These are phyloP conservation scores for Apteryx mantelli DNA, from an alignment of 2,113 vertebrate species.

Conservation along the genomic window DNA sequence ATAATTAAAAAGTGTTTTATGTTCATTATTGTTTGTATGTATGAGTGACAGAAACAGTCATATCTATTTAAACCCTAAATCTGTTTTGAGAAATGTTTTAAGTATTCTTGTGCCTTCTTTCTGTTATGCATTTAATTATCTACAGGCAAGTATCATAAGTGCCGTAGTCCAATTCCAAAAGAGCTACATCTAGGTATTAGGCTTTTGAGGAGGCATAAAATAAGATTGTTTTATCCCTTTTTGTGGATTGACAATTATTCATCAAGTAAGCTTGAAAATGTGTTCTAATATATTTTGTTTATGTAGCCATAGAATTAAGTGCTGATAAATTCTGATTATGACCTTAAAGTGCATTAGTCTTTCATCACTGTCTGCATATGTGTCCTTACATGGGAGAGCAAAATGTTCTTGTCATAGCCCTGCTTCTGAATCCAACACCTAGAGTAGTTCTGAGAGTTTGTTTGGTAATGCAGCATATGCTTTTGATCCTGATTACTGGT, in stretches of 20 bases:
- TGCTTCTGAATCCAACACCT: not conserved
- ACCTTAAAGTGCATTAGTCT: not conserved
- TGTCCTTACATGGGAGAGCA: not conserved
- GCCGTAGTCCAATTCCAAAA: not conserved
- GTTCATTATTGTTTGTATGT: not conserved
- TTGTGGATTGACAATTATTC: not conserved
- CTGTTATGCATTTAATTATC: not conserved
- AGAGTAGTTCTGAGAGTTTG: not conserved
- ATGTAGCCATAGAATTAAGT: slow-evolving; percentile 19
- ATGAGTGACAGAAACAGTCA: not conserved
- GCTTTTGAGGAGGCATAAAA: not conserved
- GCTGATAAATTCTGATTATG: not conserved
- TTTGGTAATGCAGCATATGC: not conserved
- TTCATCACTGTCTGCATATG: not conserved
- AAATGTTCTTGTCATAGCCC: not conserved
- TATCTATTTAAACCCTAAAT: not conserved
- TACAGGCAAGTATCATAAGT: not conserved
- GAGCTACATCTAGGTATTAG: not conserved
- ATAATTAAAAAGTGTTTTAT: slow-evolving; percentile 5
- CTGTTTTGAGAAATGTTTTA: not conserved
- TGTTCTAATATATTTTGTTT: slow-evolving; percentile 3
- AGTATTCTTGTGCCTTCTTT: not conserved
- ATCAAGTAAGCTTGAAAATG: not conserved
- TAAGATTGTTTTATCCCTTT: not conserved
- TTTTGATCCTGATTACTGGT: not conserved